phyloP scores from a whole-genome alignment of 2,113 vertebrate genomes.

The Dissostichus mawsoni region DNA sequence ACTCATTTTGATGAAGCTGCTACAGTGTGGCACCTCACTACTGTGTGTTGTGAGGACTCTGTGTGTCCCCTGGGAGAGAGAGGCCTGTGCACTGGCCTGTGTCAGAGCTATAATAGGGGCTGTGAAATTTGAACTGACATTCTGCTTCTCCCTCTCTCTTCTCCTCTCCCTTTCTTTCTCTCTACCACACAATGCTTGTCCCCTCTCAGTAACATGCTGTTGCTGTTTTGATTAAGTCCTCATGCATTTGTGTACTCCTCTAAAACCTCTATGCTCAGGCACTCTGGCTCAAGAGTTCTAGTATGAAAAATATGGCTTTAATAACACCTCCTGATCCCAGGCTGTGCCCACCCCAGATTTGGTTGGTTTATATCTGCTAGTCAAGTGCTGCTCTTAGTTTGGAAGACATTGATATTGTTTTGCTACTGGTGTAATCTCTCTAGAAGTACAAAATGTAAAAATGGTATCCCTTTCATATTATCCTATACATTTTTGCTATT shows the following conservation, averaged over 20 bases:
- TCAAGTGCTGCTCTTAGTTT: slow-evolving; percentile 19
- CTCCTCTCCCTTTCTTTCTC: slow-evolving; percentile 10
- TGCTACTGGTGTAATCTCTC: too few species aligned
- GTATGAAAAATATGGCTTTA: slow-evolving; percentile 6
- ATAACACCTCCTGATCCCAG: slow-evolving; percentile 16
- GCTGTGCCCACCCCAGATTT: not conserved
- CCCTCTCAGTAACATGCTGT: slow-evolving; percentile 13
- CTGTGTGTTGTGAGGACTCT: slow-evolving; percentile 22
- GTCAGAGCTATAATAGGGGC: slow-evolving; percentile 60
- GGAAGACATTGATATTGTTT: slow-evolving; percentile 13
- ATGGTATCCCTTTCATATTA: too few species aligned
- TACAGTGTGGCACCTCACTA: not conserved
- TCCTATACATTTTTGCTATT: too few species aligned
- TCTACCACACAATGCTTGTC: slow-evolving; percentile 9
- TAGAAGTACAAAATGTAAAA: too few species aligned
- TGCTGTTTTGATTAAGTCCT: slow-evolving; percentile 38
- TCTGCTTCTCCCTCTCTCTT: slow-evolving; percentile 11
- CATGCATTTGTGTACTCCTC: slow-evolving; percentile 35
- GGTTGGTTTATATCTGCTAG: not conserved
- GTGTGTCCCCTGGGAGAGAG: slow-evolving; percentile 8
- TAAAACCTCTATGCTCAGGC: slow-evolving; percentile 31
- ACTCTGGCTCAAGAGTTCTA: slow-evolving; percentile 4
- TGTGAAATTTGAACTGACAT: slow-evolving; percentile 65
- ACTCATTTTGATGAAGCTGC: slow-evolving; percentile 36
- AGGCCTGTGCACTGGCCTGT: slow-evolving; percentile 22